Base-by-base conservation (phyloP, 2,113 vertebrate genomes). In the Lepus timidus region DNA sequence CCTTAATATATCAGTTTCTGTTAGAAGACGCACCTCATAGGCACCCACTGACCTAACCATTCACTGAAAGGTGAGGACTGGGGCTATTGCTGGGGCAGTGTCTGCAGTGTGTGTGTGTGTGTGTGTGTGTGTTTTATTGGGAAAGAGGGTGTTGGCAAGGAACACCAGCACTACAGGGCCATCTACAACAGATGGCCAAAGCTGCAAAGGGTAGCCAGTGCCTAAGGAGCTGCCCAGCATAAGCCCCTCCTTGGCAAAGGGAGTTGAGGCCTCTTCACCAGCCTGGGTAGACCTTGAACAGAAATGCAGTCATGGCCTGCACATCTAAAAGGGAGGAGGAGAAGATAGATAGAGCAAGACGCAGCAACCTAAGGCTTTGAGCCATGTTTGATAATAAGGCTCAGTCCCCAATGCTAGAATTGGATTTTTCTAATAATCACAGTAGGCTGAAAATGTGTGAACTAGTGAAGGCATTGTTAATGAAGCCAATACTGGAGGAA, bases 341-440 rank as follows among this genome's bases (percentile, higher is more conserved):
- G 14, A 27, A 27, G 23, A 39, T 49, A 27, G 62, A 44, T 49
- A 29, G n/a, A 17, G 33, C 51, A 71, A 29, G 23, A 14, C 52
- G 14, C 7, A 25, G 29, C 19, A 27, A 55, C 13, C n/a, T 83
- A 17, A 67, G 31, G 20, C 33, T 73, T 33, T 29, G 25, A 80
- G 25, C 58, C n/a, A 16, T 25, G 14, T 80, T 52, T 86, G 62
- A 75, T 61, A 78, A 65, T 1, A 51, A 20, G 31, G 73, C 39
- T 62, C 22, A 83, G n/a, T 68, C 87, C 52, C 49, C 90, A 71
- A 90, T 62, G 61, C 39, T 29, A 39, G 19, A 55, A 88, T 91
- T 70, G 68, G 55, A 75, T 17, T 44, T 10, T 74, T 87, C 11
- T 58, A 49, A 79, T 87, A 79, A 71, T 25, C 16, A 84, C 79